Conservation (phyloP, 1,140 invertebrate genomes). For the Drosophila sp. region DNA sequence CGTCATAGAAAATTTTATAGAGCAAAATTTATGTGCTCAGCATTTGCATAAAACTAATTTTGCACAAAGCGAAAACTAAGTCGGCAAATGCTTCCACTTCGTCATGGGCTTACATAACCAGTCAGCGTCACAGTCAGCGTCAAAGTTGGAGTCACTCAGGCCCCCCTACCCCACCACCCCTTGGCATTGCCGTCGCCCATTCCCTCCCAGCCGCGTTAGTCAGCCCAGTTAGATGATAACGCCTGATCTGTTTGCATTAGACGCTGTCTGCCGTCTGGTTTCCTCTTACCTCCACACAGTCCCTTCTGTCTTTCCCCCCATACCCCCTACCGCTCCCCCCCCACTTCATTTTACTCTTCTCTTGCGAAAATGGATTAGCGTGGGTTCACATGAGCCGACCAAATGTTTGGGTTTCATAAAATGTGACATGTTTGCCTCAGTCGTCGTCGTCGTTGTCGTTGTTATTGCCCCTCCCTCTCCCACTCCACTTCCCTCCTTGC, state of each 20-base stretch:
- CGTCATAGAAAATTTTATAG: constrained; percentile 51
- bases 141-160: constrained; percentile 6
- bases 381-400: constrained; percentile 76
- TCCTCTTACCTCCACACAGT: background rate
- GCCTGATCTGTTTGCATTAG: constrained; percentile 73
- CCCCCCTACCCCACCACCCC: background rate
- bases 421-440: constrained; percentile 55
- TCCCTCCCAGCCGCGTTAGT: constrained; percentile 5
- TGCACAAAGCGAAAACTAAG: constrained; percentile 51
- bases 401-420: constrained; percentile 80
- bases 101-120: constrained; percentile 58
- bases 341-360: constrained; percentile 26
- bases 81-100: constrained; percentile 40
- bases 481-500: too few species aligned
- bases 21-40: constrained; percentile 73
- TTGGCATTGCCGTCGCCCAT: constrained; percentile 18
- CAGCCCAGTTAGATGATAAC: constrained; percentile 50
- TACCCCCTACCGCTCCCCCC: background rate
- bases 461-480: background rate
- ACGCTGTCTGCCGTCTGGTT: constrained; percentile 29
- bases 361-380: constrained; percentile 79
- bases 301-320: background rate
- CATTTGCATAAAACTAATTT: constrained; percentile 80
- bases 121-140: constrained; percentile 13
- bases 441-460: too few species aligned